Evolutionary conservation across 2,113 vertebrate genomes (phyloP).

Genomic region (Dromaius novaehollandiae): DNA sequence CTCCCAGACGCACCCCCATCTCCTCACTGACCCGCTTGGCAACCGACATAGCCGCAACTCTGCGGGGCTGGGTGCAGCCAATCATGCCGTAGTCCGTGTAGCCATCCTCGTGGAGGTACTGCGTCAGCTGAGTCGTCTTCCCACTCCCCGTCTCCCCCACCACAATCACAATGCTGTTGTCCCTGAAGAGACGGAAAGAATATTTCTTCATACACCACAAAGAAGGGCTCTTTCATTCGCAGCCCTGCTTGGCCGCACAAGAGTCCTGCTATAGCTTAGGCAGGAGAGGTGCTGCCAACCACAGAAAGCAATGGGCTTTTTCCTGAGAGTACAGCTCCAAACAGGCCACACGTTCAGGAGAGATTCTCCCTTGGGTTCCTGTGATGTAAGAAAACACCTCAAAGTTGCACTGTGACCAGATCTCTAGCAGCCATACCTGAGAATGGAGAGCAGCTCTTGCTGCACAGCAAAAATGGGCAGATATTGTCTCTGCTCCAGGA

Average conservation of each 20-base stretch:
- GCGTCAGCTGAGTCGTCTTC: constrained; percentile 97
- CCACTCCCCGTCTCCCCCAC: constrained; percentile 98
- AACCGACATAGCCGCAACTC: constrained; percentile 97
- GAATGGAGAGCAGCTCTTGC: constrained; percentile 95
- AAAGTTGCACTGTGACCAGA: background rate
- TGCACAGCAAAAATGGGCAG: constrained; percentile 96
- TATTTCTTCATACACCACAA: background rate
- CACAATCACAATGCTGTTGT: constrained; percentile 98
- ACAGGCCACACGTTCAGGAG: accelerated
- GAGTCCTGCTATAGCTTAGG: background rate
- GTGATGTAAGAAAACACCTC: background rate
- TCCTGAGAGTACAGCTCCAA: background rate
- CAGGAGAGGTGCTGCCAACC: background rate
- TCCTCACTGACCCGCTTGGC: constrained; percentile 98
- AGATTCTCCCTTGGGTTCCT: background rate
- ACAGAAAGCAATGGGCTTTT: background rate
- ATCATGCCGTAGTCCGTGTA: constrained; percentile 98
- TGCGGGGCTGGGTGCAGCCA: constrained; percentile 94
- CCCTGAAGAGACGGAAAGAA: constrained; percentile 73
- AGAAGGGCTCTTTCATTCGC: background rate
- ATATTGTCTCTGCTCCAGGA: constrained; percentile 96
- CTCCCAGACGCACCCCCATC: constrained; percentile 90
- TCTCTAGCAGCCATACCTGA: constrained; percentile 79
- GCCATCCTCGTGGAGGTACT: constrained; percentile 96
- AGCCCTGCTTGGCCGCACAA: background rate